phyloP scores from a whole-genome alignment of 2,113 vertebrate genomes.

The Neodon shergylaensis region DNA sequence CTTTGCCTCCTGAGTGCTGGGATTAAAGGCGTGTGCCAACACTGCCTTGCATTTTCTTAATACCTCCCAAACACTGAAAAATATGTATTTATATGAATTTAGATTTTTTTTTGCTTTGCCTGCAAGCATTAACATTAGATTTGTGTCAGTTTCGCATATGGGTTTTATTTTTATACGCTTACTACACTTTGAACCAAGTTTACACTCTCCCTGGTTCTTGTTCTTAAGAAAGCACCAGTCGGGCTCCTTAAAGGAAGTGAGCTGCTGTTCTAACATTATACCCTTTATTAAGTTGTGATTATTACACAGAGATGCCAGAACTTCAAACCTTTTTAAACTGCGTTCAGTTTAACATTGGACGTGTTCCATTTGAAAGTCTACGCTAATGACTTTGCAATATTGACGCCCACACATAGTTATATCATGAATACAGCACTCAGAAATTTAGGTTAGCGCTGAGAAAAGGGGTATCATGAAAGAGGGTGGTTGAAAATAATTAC shows the following conservation, averaged over 20 bases:
- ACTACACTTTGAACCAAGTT: slow-evolving; percentile 62
- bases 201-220: slow-evolving; percentile 38
- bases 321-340: slow-evolving; percentile 61
- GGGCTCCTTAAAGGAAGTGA: slow-evolving; percentile 59
- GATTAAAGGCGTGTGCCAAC: background rate
- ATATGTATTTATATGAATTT: background rate
- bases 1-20: background rate
- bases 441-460: slow-evolving; percentile 57
- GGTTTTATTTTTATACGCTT: slow-evolving; percentile 57
- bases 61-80: background rate
- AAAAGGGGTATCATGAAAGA: slow-evolving; percentile 27
- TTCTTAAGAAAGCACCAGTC: slow-evolving; percentile 45
- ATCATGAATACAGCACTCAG: slow-evolving; percentile 46
- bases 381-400: slow-evolving; percentile 60
- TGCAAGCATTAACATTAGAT: background rate
- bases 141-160: slow-evolving; percentile 58
- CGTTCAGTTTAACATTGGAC: slow-evolving; percentile 77
- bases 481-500: slow-evolving; percentile 59
- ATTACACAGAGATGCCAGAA: slow-evolving; percentile 61
- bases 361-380: slow-evolving; percentile 59
- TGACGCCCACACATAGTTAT: slow-evolving; percentile 21
- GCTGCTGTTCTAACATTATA: slow-evolving; percentile 55
- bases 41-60: background rate
- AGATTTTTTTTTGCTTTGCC: slow-evolving; percentile 37
- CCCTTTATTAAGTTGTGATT: slow-evolving; percentile 72